Conservation (phyloP, 2,888 invertebrate species). For the Lasioglossum oenotherae region DNA sequence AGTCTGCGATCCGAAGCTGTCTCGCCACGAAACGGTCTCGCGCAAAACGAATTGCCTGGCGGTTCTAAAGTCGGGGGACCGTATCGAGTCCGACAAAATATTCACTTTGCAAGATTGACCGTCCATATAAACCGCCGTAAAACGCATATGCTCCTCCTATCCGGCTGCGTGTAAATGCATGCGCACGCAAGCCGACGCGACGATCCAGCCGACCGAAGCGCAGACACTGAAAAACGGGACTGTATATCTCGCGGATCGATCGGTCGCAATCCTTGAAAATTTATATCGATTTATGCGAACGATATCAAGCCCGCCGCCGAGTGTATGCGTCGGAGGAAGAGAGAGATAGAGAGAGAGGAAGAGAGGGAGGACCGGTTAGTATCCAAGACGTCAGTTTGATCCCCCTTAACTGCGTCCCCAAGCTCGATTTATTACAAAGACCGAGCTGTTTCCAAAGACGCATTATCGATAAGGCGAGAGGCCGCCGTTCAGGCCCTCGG, state of each 20-base stretch:
- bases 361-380: slow-evolving; percentile 33
- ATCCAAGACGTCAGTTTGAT: slow-evolving; percentile 68
- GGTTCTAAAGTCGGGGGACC: slow-evolving; percentile 30
- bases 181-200: slow-evolving; percentile 6
- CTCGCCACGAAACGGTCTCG: slow-evolving; percentile 14
- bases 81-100: slow-evolving; percentile 41
- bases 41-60: slow-evolving; percentile 23
- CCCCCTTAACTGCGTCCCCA: slow-evolving; percentile 67
- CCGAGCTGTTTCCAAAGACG: slow-evolving; percentile 58
- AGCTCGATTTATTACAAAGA: slow-evolving; percentile 71
- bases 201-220: slow-evolving; percentile 4
- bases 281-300: slow-evolving; percentile 69
- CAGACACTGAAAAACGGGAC: slow-evolving; percentile 45
- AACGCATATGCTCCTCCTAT: slow-evolving; percentile 43
- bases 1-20: neutral
- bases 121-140: slow-evolving; percentile 49
- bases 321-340: neutral
- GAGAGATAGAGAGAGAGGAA: neutral
- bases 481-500: slow-evolving; percentile 38
- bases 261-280: slow-evolving; percentile 65
- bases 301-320: slow-evolving; percentile 43
- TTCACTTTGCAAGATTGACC: slow-evolving; percentile 67
- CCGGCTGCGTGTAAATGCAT: slow-evolving; percentile 20
- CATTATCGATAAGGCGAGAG: slow-evolving; percentile 70
- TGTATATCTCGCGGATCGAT: slow-evolving; percentile 51